Conservation (phyloP, 2,797 vertebrate genomes). For the Acanthopagrus latus region DNA sequence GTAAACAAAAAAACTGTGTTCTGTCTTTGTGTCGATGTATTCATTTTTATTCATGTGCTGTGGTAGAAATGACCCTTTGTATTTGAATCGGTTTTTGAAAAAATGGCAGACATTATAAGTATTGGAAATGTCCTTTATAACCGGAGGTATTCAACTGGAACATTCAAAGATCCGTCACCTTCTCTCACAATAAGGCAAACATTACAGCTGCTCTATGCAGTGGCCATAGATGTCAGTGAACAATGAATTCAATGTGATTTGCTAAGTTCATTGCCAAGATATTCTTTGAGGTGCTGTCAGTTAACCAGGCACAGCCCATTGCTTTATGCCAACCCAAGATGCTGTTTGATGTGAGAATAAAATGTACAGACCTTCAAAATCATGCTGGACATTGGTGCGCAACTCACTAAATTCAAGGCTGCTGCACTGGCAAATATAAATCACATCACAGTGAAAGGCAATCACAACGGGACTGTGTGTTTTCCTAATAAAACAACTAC, state of each 20-base stretch:
- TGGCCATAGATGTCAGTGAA: not conserved
- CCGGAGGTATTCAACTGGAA: not conserved
- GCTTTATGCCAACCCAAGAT: not conserved
- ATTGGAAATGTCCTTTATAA: conserved; percentile 3
- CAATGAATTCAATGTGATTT: not conserved
- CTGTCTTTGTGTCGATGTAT: conserved; percentile 17
- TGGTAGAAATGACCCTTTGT: not conserved
- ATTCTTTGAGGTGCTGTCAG: not conserved
- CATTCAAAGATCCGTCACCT: not conserved
- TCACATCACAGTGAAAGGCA: not conserved
- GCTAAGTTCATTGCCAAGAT: not conserved
- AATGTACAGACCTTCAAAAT: not conserved
- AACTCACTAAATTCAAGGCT: not conserved
- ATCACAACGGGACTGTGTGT: not conserved
- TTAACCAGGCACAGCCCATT: not conserved
- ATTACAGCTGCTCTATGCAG: conserved; percentile 1
- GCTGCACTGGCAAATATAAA: not conserved
- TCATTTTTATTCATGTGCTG: conserved; percentile 5
- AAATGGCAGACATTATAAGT: not conserved
- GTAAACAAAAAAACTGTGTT: conserved; percentile 16
- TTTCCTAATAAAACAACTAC: not conserved
- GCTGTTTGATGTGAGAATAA: not conserved
- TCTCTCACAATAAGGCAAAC: not conserved
- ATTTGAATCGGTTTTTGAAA: not conserved
- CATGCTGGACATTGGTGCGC: not conserved